Conservation (phyloP, 2,888 invertebrate species). For the Caenorhabditis sp. region DNA sequence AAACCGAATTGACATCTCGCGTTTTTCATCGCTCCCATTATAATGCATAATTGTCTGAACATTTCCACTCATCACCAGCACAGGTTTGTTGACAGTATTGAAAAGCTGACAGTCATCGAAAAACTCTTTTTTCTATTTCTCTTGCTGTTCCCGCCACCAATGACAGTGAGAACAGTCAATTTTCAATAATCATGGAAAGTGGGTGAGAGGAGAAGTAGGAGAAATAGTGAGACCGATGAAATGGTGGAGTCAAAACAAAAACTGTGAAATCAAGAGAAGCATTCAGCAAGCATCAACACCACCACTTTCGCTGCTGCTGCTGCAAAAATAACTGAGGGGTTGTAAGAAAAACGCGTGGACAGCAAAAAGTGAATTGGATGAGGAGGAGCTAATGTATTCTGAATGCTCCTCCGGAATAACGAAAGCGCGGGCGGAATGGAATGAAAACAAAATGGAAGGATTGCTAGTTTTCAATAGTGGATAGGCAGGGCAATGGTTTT, state of each 20-base stretch:
- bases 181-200: slow-evolving; percentile 43
- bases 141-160: slow-evolving; percentile 15
- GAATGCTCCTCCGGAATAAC: slow-evolving; percentile 31
- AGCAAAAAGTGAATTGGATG: slow-evolving; percentile 45
- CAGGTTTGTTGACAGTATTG: slow-evolving; percentile 46
- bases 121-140: slow-evolving; percentile 22
- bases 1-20: slow-evolving; percentile 48
- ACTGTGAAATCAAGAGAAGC: slow-evolving; percentile 32
- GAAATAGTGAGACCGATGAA: slow-evolving; percentile 9
- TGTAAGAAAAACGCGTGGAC: slow-evolving; percentile 40
- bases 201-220: not conserved
- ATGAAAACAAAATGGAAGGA: slow-evolving; percentile 33
- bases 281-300: not conserved
- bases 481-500: not conserved
- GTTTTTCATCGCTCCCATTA: slow-evolving; percentile 18
- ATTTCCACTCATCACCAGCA: slow-evolving; percentile 33
- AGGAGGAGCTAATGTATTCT: slow-evolving; percentile 55
- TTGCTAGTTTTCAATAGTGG: slow-evolving; percentile 9
- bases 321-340: slow-evolving; percentile 21
- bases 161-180: slow-evolving; percentile 37
- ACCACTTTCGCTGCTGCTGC: not conserved
- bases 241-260: slow-evolving; percentile 26
- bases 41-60: slow-evolving; percentile 56
- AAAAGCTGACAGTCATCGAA: slow-evolving; percentile 46
- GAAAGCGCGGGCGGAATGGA: slow-evolving; percentile 27